Evolutionary conservation across 1,140 invertebrate genomes (phyloP).

Genomic region (Ceratina australensis): DNA sequence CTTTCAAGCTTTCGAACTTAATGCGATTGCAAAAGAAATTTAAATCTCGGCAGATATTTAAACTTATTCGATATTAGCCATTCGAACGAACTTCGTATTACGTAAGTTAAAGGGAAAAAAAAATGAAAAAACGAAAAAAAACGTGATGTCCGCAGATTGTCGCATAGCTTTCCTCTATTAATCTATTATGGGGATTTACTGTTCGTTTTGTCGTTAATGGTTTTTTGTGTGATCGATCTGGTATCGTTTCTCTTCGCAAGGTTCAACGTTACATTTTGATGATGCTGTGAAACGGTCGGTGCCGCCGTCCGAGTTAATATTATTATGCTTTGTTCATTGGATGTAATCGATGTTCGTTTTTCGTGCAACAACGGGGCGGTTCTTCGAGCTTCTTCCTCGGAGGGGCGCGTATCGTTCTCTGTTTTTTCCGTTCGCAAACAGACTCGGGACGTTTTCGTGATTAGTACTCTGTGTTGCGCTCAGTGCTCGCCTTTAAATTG

Average conservation of each 20-base stretch:
- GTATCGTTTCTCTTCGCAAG: conserved; percentile 47
- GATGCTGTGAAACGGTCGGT: conserved; percentile 56
- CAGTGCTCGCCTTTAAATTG: conserved; percentile 48
- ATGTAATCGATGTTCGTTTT: conserved; percentile 53
- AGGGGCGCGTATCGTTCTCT: conserved; percentile 37
- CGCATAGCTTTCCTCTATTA: conserved; percentile 27
- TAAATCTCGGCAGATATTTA: conserved; percentile 26
- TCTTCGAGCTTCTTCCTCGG: conserved; percentile 55
- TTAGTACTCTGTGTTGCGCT: conserved; percentile 34
- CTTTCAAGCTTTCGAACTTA: conserved; percentile 64
- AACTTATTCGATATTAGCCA: conserved; percentile 49
- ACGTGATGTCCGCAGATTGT: conserved; percentile 36
- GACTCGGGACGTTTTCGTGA: conserved; percentile 52
- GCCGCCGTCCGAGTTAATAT: conserved; percentile 52
- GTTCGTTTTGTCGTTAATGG: conserved; percentile 45
- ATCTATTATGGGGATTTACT: conserved; percentile 8
- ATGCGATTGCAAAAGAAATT: conserved; percentile 25
- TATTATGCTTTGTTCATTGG: conserved; percentile 56
- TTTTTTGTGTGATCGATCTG: conserved; percentile 49
- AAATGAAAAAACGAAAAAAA: conserved; percentile 27
- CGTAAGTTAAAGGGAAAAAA: conserved; percentile 24
- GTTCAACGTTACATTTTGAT: conserved; percentile 55
- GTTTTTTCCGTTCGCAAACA: conserved; percentile 38
- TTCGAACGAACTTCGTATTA: conserved; percentile 37
- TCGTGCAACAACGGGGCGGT: conserved; percentile 59